Conservation (phyloP, 1,140 invertebrate species). For the Scylla paramamosain region DNA sequence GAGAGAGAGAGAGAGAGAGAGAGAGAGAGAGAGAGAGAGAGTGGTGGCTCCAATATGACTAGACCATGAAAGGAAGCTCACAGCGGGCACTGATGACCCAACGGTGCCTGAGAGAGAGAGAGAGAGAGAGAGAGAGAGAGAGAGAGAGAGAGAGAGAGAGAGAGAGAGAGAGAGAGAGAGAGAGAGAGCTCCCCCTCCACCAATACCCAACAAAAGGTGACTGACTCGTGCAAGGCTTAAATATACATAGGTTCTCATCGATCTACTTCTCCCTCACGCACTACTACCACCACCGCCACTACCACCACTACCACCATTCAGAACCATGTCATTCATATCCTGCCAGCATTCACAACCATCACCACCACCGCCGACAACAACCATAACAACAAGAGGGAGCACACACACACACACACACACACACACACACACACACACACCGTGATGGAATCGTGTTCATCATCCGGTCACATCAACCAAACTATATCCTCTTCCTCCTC, state of each 20-base stretch:
- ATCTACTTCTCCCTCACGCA: not conserved
- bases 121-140: constrained; percentile 2
- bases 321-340: too few species aligned
- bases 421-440: not conserved
- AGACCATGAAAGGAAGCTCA: too few species aligned
- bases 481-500: not conserved
- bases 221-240: not conserved
- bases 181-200: not conserved
- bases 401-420: constrained; percentile 34
- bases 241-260: not conserved
- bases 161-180: constrained; percentile 28
- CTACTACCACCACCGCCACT: not conserved
- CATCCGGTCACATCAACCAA: not conserved
- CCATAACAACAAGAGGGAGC: too few species aligned
- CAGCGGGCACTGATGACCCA: too few species aligned
- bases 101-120: constrained; percentile 6
- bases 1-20: not conserved
- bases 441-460: not conserved
- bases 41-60: not conserved
- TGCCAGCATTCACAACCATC: not conserved
- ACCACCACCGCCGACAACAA: not conserved
- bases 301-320: too few species aligned
- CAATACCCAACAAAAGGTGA: not conserved
- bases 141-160: constrained; percentile 12
- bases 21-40: constrained; percentile 19